A percentile compares a stretch with the other conserved stretches of the same genome.
These are phyloP conservation scores for Chrysogorgia sp. DNA, from an alignment of 92 coral and sea anemone genomes.

Conservation along the genomic window DNA sequence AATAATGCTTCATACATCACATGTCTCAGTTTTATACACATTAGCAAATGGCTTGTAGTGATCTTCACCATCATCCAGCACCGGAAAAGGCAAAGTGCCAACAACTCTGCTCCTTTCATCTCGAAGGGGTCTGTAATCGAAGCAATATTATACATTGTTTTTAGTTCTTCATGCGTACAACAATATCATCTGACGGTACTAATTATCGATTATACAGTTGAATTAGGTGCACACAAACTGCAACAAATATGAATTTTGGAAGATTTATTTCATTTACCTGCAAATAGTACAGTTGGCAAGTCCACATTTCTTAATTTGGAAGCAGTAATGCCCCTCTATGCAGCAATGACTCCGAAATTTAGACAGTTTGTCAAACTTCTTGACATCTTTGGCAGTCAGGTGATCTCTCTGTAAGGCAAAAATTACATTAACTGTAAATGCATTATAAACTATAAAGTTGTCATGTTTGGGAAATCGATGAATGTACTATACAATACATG, in stretches of 20 bases:
- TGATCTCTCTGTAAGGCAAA: slow-evolving; percentile 16
- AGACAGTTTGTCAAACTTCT: slow-evolving; percentile 16
- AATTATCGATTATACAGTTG: not conserved
- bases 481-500: not conserved
- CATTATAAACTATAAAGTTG: not conserved
- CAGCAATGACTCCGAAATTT: slow-evolving; percentile 31
- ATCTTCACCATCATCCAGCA: slow-evolving; percentile 34
- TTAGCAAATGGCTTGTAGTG: slow-evolving; percentile 51
- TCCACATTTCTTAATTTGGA: slow-evolving; percentile 42
- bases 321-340: slow-evolving; percentile 44
- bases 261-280: slow-evolving; percentile 5
- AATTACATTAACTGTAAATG: not conserved
- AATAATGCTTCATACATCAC: slow-evolving; percentile 19
- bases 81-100: slow-evolving; percentile 49
- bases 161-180: too few relatives aligned
- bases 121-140: slow-evolving; percentile 21
- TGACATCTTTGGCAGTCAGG: slow-evolving; percentile 22
- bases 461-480: not conserved
- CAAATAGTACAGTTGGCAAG: slow-evolving; percentile 29
- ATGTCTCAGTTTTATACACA: slow-evolving; percentile 45
- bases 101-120: slow-evolving; percentile 47
- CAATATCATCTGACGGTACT: too few relatives aligned
- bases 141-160: not conserved
- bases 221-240: not conserved
- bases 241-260: not conserved